Evolutionary conservation across 2,797 vertebrate species (phyloP).

Genomic region (Trematomus bernacchii): DNA sequence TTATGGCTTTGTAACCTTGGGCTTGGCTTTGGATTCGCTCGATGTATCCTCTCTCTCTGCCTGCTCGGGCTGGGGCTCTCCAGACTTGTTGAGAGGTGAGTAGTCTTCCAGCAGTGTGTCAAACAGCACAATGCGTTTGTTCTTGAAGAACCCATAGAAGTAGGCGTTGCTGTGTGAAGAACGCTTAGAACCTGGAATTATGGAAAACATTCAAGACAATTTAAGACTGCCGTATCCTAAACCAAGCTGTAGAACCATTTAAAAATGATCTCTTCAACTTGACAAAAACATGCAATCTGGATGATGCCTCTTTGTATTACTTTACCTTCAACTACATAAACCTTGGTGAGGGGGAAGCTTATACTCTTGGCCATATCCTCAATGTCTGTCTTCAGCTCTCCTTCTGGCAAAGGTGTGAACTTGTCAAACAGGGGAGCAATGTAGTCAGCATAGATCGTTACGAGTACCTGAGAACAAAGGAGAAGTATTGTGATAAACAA

Average conservation of each 20-base stretch:
- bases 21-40: conserved; percentile 88
- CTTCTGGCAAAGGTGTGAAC: conserved; percentile 95
- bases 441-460: conserved; percentile 99
- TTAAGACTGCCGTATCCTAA: not conserved
- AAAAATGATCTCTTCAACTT: not conserved
- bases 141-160: conserved; percentile 99
- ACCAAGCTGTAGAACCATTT: not conserved
- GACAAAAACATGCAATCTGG: not conserved
- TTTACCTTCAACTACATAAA: conserved; percentile 99
- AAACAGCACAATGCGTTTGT: conserved; percentile 97
- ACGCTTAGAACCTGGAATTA: conserved; percentile 92
- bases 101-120: conserved; percentile 97
- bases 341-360: conserved; percentile 95
- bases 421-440: conserved; percentile 99
- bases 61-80: conserved; percentile 84
- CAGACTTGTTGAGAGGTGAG: conserved; percentile 92
- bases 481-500: not conserved
- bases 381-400: conserved; percentile 94
- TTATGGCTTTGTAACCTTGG: conserved; percentile 86
- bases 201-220: not conserved
- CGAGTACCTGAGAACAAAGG: conserved; percentile 88
- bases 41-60: conserved; percentile 72
- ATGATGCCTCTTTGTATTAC: not conserved
- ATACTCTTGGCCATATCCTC: conserved; percentile 95
- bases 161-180: conserved; percentile 99